A percentile compares a stretch with the other conserved stretches of the same genome.
phyloP scores from a whole-genome alignment of 2,113 vertebrate species.

The Gavia stellata region DNA sequence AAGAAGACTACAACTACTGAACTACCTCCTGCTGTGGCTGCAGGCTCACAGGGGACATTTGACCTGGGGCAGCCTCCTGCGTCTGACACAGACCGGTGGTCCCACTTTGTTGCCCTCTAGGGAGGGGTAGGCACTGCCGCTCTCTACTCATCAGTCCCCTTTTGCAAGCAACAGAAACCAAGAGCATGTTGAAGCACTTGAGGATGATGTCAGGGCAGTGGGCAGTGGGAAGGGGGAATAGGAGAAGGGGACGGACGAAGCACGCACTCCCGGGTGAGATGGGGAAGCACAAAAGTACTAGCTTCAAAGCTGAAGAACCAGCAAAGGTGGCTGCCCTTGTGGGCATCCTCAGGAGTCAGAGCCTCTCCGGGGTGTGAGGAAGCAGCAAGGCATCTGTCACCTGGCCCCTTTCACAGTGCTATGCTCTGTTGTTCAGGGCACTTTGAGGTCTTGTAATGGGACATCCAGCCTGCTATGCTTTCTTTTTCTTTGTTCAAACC shows the following conservation, averaged over 20 bases:
- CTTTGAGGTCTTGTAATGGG: background rate
- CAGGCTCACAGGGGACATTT: background rate
- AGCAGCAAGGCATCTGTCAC: background rate
- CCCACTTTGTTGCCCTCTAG: background rate
- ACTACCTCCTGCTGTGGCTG: background rate
- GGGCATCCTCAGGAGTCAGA: accelerated
- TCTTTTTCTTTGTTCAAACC: background rate
- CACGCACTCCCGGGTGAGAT: background rate
- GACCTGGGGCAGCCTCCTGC: background rate
- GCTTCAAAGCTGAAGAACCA: background rate
- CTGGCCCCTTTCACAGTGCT: background rate
- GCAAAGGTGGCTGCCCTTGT: too few relatives aligned
- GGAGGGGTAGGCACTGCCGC: background rate
- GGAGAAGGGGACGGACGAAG: background rate
- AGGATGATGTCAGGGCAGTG: accelerated
- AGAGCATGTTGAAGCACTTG: background rate
- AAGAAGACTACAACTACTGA: background rate
- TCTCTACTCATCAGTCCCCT: background rate
- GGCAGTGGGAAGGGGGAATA: background rate
- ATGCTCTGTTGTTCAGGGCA: background rate
- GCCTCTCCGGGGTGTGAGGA: accelerated
- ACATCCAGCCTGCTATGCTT: background rate
- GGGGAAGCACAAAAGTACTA: background rate
- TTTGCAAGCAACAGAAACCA: background rate
- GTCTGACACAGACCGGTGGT: background rate